A percentile compares a stretch with the other conserved stretches of the same genome.
Evolutionary conservation across 2,888 invertebrate genomes (phyloP).

Genomic region (Scrobipalpa costella): DNA sequence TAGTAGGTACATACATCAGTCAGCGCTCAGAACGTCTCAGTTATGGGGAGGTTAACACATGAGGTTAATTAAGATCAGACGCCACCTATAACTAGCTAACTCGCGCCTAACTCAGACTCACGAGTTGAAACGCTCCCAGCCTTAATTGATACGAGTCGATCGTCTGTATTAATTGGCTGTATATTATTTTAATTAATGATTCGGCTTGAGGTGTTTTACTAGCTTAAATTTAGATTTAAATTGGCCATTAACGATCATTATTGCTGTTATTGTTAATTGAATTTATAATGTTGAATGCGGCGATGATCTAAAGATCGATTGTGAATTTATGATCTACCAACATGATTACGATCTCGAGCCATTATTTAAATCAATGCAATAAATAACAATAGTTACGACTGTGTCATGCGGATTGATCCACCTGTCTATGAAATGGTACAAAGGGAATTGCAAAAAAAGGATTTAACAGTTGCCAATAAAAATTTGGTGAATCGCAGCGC

Average conservation of each 20-base stretch:
- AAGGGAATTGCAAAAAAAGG: constrained; percentile 57
- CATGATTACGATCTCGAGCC: background rate
- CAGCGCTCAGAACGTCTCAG: constrained; percentile 56
- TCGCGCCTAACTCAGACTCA: constrained; percentile 44
- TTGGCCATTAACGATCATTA: constrained; percentile 24
- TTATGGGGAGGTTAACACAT: constrained; percentile 73
- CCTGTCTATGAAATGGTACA: constrained; percentile 31
- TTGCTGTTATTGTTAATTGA: constrained; percentile 35
- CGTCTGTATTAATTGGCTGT: constrained; percentile 51
- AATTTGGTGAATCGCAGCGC: constrained; percentile 41
- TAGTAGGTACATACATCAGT: constrained; percentile 7
- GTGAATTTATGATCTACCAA: background rate
- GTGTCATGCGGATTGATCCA: background rate
- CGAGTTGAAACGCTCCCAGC: constrained; percentile 61
- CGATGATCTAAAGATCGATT: constrained; percentile 11
- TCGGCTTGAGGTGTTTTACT: constrained; percentile 34
- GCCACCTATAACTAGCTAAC: constrained; percentile 69
- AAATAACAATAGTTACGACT: background rate
- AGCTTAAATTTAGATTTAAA: constrained; percentile 53
- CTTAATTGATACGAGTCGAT: constrained; percentile 77
- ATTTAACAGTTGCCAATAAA: constrained; percentile 51
- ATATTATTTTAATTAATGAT: constrained; percentile 38
- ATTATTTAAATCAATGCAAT: background rate
- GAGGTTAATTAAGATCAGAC: constrained; percentile 78
- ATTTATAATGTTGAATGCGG: constrained; percentile 27